These are phyloP conservation scores for Ramphastos sulfuratus DNA, from an alignment of 2,113 vertebrate species.

Conservation along the genomic window DNA sequence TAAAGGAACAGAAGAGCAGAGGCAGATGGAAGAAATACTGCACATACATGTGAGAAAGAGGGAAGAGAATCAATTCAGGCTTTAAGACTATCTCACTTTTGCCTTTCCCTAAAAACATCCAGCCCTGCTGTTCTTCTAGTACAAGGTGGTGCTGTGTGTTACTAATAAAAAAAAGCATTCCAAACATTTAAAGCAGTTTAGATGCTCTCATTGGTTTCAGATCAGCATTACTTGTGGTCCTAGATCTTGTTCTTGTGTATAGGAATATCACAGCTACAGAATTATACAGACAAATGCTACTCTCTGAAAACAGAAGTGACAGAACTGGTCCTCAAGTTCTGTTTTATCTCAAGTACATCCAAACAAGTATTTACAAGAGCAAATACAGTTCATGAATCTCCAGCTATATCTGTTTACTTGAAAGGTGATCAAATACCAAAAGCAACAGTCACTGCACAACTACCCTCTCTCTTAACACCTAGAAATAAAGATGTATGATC, in stretches of 20 bases:
- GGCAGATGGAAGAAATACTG: background rate
- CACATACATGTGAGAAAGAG: background rate
- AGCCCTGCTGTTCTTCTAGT: background rate
- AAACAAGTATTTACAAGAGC: background rate
- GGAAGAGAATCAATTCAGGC: background rate
- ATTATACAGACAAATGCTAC: background rate
- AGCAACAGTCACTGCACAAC: background rate
- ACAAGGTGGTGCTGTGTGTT: background rate
- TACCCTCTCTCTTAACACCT: background rate
- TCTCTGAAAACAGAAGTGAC: background rate
- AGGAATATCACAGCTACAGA: background rate
- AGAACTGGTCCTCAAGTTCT: background rate
- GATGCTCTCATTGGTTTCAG: background rate
- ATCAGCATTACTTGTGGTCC: background rate
- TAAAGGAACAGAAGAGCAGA: background rate
- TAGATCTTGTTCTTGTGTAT: background rate
- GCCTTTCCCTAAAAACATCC: background rate
- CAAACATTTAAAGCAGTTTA: background rate
- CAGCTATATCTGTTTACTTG: background rate
- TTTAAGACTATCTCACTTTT: background rate
- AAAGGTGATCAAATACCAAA: background rate
- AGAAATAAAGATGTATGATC: background rate
- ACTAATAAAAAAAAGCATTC: background rate
- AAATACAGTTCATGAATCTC: background rate
- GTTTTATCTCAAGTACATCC: background rate